Percentiles rank a stretch among this genome's conserved stretches.
These are phyloP conservation scores for Ascaphus truei DNA, from an alignment of 2,113 vertebrate species.

Conservation along the genomic window DNA sequence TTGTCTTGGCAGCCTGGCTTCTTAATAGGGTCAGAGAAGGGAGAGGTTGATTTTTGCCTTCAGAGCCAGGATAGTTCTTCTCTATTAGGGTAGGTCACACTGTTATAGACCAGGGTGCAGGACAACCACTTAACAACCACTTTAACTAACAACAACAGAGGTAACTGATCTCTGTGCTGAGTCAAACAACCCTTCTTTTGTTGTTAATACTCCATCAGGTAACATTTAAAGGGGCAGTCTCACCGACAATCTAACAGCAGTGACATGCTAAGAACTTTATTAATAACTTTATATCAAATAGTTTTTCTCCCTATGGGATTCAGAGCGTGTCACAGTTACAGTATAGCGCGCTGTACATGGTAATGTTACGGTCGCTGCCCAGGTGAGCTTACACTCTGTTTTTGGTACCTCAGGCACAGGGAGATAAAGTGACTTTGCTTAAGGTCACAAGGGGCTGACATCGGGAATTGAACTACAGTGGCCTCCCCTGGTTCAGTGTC, in stretches of 20 bases:
- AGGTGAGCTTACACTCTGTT: too few species aligned
- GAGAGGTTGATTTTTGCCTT: constrained; percentile 70
- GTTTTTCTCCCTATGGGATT: too few species aligned
- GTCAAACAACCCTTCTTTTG: constrained; percentile 36
- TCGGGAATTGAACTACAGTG: too few species aligned
- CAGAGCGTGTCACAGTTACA: too few species aligned
- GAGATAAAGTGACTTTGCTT: too few species aligned
- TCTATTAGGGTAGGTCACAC: constrained; percentile 65
- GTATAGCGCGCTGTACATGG: too few species aligned
- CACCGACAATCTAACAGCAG: not conserved
- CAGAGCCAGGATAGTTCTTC: constrained; percentile 64
- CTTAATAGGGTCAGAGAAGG: constrained; percentile 74
- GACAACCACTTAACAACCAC: constrained; percentile 53
- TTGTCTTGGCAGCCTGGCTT: constrained; percentile 73
- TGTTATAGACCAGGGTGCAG: constrained; percentile 49
- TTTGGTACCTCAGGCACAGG: too few species aligned
- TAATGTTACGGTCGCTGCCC: too few species aligned
- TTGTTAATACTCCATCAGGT: constrained; percentile 43
- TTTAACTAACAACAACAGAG: constrained; percentile 52
- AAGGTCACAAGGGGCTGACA: too few species aligned
- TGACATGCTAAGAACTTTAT: too few species aligned
- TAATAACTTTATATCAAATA: too few species aligned
- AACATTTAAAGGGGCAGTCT: constrained; percentile 9
- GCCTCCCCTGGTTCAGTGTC: too few species aligned
- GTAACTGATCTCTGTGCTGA: constrained; percentile 46